Conservation (phyloP, 1,140 invertebrate species). For the Orussus abietinus region DNA sequence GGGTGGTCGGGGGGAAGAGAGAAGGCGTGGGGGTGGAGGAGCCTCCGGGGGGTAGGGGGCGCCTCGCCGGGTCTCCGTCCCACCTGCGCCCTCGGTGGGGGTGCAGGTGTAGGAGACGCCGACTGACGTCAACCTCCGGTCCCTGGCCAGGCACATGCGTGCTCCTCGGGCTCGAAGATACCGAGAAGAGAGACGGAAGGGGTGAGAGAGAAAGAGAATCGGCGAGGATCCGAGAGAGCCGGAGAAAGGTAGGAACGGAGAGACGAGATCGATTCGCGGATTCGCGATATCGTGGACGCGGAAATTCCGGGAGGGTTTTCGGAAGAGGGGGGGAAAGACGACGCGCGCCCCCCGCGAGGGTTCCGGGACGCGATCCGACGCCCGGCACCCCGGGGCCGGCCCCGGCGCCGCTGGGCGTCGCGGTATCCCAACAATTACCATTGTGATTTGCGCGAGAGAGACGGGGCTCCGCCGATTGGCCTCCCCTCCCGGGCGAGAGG, state of each 20-base stretch:
- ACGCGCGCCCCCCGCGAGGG: slow-evolving; percentile 5
- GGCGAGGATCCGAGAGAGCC: too few species aligned
- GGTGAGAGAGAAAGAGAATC: too few species aligned
- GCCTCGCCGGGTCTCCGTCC: neutral
- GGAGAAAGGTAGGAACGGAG: too few species aligned
- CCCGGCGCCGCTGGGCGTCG: slow-evolving; percentile 9
- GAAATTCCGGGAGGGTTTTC: too few species aligned
- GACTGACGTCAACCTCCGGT: too few species aligned
- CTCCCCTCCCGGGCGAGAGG: slow-evolving; percentile 28
- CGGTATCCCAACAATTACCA: slow-evolving; percentile 50
- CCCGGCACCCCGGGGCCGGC: slow-evolving; percentile 10
- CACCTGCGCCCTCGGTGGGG: slow-evolving; percentile 2
- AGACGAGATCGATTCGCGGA: too few species aligned
- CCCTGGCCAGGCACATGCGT: too few species aligned
- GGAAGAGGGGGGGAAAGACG: slow-evolving; percentile 10
- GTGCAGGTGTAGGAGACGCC: slow-evolving; percentile 1
- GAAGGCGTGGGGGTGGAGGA: slow-evolving; percentile 12
- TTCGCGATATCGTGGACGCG: too few species aligned
- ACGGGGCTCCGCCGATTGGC: slow-evolving; percentile 20
- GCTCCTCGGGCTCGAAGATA: too few species aligned
- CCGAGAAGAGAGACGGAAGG: too few species aligned
- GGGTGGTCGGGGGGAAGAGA: slow-evolving; percentile 20
- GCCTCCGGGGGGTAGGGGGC: too few species aligned
- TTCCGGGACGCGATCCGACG: slow-evolving; percentile 3
- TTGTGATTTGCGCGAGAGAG: slow-evolving; percentile 54